phyloP scores from a whole-genome alignment of 2,888 invertebrate species.

The Andricus curvator region DNA sequence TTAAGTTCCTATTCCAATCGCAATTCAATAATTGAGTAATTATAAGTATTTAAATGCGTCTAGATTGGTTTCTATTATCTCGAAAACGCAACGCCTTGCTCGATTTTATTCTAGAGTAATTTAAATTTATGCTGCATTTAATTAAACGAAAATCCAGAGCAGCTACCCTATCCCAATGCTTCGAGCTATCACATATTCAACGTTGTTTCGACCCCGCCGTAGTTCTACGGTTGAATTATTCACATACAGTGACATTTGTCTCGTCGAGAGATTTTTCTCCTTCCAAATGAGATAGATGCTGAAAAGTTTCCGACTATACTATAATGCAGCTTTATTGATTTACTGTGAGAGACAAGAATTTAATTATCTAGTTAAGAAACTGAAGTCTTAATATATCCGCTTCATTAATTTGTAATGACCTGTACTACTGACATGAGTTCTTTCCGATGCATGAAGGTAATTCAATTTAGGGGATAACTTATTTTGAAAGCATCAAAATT shows the following conservation, averaged over 20 bases:
- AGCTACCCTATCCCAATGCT: background rate
- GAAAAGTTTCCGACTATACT: too few relatives aligned
- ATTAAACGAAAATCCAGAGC: constrained; percentile 29
- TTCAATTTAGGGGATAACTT: too few relatives aligned
- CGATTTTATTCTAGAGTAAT: constrained; percentile 6
- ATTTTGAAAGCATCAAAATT: too few relatives aligned
- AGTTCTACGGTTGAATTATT: constrained; percentile 9
- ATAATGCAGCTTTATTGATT: too few relatives aligned
- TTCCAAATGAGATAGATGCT: background rate
- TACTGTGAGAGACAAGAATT: too few relatives aligned
- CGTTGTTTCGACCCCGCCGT: background rate
- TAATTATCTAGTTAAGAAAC: too few relatives aligned
- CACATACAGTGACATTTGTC: constrained; percentile 25
- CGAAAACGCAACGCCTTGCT: background rate
- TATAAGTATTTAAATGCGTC: background rate
- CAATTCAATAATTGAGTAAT: background rate
- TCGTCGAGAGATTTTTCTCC: constrained; percentile 16
- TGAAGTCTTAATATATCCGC: too few relatives aligned
- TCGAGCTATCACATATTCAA: constrained; percentile 18
- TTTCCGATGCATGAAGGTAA: too few relatives aligned
- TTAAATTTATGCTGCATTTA: constrained; percentile 27
- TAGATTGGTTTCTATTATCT: too few relatives aligned
- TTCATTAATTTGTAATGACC: too few relatives aligned
- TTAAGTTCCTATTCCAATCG: background rate
- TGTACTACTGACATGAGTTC: too few relatives aligned